These are phyloP conservation scores for Cyprinodon variegatus DNA, from an alignment of 2,113 vertebrate species.

Conservation along the genomic window DNA sequence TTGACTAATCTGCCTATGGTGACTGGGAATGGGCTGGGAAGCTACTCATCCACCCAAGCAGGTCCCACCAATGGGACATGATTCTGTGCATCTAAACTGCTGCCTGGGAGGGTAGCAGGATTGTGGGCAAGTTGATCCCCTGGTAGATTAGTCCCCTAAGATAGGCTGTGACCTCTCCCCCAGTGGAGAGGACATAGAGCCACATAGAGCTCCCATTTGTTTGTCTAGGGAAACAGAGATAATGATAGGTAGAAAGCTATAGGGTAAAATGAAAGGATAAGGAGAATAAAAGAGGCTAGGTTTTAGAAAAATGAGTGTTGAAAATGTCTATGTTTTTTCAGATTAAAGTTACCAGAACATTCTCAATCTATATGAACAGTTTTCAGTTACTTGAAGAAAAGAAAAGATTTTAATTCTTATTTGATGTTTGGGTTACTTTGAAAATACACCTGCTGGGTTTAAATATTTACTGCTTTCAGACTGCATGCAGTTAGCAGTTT, in stretches of 20 bases:
- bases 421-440: too few species aligned
- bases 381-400: not conserved
- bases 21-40: slow-evolving; percentile 14
- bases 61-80: slow-evolving; percentile 54
- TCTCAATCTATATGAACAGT: not conserved
- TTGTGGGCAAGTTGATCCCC: slow-evolving; percentile 47
- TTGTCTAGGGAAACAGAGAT: slow-evolving; percentile 20
- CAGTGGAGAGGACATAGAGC: slow-evolving; percentile 13
- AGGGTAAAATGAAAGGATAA: not conserved
- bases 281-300: slow-evolving; percentile 1
- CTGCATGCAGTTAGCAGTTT: slow-evolving; percentile 4
- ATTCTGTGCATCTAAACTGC: slow-evolving; percentile 74
- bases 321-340: not conserved
- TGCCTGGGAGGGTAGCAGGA: slow-evolving; percentile 70
- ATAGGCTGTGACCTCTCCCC: slow-evolving; percentile 56
- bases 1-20: slow-evolving; percentile 66
- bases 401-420: not conserved
- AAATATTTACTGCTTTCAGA: not conserved
- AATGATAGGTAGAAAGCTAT: not conserved
- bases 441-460: not conserved
- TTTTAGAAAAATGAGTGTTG: not conserved
- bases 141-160: slow-evolving; percentile 59
- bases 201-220: slow-evolving; percentile 6
- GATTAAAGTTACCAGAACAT: not conserved
- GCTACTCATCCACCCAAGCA: slow-evolving; percentile 64